Conservation (phyloP, 2,797 vertebrate species). For the Hippopotamyrus pictus region DNA sequence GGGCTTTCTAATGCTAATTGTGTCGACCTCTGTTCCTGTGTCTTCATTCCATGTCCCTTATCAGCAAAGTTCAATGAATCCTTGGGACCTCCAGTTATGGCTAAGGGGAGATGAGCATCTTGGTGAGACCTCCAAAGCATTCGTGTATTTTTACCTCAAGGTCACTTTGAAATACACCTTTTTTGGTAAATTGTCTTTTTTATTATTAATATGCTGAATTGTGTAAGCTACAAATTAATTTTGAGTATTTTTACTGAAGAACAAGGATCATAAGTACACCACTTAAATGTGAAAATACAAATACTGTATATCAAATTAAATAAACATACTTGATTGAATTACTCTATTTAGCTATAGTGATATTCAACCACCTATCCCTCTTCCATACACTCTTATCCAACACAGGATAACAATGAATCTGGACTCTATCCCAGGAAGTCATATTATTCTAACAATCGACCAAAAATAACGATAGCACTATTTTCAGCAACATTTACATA, state of each 20-base stretch:
- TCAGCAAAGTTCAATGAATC: background rate
- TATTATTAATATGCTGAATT: background rate
- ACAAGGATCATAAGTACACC: background rate
- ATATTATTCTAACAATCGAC: background rate
- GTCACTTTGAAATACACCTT: background rate
- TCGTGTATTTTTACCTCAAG: background rate
- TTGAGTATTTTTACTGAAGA: background rate
- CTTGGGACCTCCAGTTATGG: background rate
- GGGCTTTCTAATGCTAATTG: background rate
- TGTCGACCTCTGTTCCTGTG: background rate
- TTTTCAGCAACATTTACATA: background rate
- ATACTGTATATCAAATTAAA: background rate
- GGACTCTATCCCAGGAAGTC: background rate
- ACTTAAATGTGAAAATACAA: background rate
- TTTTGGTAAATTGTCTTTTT: background rate
- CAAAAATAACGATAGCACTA: background rate
- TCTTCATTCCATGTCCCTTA: background rate
- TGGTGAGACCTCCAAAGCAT: background rate
- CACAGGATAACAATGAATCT: background rate
- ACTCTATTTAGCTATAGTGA: background rate
- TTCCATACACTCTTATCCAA: background rate
- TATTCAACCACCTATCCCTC: background rate
- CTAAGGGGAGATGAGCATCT: background rate
- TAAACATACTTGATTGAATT: background rate
- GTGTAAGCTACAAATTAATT: background rate